Base-by-base conservation (phyloP, 2,113 vertebrate species). In the Malurus alboscapulatus region DNA sequence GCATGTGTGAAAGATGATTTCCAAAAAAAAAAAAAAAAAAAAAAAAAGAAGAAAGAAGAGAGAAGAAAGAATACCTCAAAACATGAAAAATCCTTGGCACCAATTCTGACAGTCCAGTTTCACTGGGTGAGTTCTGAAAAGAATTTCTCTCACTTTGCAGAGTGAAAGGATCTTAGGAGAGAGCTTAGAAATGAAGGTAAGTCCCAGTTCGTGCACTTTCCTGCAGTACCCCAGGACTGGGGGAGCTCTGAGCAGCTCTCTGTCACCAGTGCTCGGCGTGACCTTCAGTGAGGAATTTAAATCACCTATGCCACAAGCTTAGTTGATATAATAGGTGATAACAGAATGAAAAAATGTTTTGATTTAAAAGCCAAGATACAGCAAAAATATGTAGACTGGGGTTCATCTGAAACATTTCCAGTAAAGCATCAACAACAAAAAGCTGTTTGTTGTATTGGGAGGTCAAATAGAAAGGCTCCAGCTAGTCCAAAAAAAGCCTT, bases 271-370 rank as follows among this genome's bases (percentile, higher is more conserved):
- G 62, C 20, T 47, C 75, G 58, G 18, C 76, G 36, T 90, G 51
- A 94, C 82, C 83, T 74, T 83, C 76, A 26, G 34, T 58, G 88
- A 91, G 68, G 93, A 96, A 93, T 96, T 85, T 95, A 90, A 88
- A 92, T 86, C 90, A 86, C 63, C 75, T 77, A 20, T 66, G 21
- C 40, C 59, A 92, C 76, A 92, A 92, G 51, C 18, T 66, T 69
- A 2, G 2, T 82, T 88, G 90, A 93, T 74, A 61, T n/a, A 84
- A 92, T 45, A 58, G 44, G 34, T 92, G 85, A 92, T 90, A 94
- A 90, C 1, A 0, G 27, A 38, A 69, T 73, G 47, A 82, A 85
- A 89, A 86, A 65, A 58, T 67, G 5, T 79, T 87, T 78, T 61
- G 36, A 34, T 75, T 94, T 92, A 57, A 87, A 82, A 91, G 12